Percentiles rank a stretch among this genome's conserved stretches.
phyloP scores from a whole-genome alignment of 92 coral and sea anemone species.

The Porites evermanni region DNA sequence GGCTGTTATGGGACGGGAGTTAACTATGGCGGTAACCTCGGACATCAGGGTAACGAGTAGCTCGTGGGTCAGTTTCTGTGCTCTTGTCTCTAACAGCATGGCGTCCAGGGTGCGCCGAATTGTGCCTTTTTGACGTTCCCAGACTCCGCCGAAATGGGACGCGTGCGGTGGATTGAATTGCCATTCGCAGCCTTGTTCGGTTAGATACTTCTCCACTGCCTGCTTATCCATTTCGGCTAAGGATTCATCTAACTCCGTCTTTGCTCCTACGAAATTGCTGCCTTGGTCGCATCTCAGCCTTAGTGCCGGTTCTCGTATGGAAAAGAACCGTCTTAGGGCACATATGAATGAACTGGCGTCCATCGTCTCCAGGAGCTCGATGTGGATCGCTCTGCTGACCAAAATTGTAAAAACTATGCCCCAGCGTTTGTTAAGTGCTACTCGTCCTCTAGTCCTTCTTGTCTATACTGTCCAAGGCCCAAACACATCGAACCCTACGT shows the following conservation, averaged over 20 bases:
- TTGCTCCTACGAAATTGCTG: constrained; percentile 29
- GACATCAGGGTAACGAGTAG: not conserved
- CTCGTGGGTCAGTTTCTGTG: not conserved
- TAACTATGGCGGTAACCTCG: not conserved
- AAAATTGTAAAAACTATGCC: constrained; percentile 21
- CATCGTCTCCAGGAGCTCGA: constrained; percentile 33
- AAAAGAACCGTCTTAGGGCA: constrained; percentile 20
- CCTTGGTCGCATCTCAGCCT: constrained; percentile 24
- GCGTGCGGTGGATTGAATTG: not conserved
- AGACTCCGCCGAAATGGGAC: not conserved
- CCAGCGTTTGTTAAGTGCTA: constrained; percentile 27
- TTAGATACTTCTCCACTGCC: too few species aligned
- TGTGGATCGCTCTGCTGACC: constrained; percentile 35
- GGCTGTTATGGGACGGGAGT: too few species aligned
- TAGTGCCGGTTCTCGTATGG: constrained; percentile 13
- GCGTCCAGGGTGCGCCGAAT: not conserved
- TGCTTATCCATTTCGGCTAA: constrained; percentile 2
- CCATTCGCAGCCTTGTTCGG: too few species aligned
- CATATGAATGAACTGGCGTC: constrained; percentile 13
- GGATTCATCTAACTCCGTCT: constrained; percentile 27
- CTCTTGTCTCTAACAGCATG: not conserved
- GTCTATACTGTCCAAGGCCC: constrained; percentile 34
- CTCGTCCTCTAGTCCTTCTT: constrained; percentile 38
- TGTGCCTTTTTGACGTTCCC: too few species aligned
- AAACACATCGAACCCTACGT: constrained; percentile 26